These are phyloP conservation scores for Drosophila conformis DNA, from an alignment of 2,888 invertebrate species.

Conservation along the genomic window DNA sequence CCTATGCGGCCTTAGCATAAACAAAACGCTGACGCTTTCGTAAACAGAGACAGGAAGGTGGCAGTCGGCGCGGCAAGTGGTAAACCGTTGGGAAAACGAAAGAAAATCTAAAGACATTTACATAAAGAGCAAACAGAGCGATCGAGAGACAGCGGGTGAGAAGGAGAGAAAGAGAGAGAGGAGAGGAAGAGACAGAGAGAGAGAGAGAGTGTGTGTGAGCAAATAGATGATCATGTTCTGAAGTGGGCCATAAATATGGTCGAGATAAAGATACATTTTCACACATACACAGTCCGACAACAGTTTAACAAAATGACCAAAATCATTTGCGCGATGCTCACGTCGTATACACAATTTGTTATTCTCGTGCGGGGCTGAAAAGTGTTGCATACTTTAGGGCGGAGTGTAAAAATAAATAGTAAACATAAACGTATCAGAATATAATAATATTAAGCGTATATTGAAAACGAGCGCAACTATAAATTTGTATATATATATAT, in stretches of 20 bases:
- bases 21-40: conserved; percentile 71
- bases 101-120: conserved; percentile 16
- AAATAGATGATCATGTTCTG: conserved; percentile 23
- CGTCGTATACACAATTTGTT: conserved; percentile 72
- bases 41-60: conserved; percentile 68
- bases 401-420: conserved; percentile 17
- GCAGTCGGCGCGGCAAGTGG: conserved; percentile 40
- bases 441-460: conserved; percentile 32
- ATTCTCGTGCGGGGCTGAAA: conserved; percentile 1
- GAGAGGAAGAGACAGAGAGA: not conserved
- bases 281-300: conserved; percentile 6
- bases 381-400: conserved; percentile 72
- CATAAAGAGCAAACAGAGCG: conserved; percentile 32
- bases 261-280: conserved; percentile 42
- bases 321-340: conserved; percentile 47
- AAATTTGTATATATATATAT: conserved; percentile 8
- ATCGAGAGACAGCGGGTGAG: conserved; percentile 10
- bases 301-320: conserved; percentile 42
- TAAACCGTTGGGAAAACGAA: not conserved
- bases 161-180: not conserved
- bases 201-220: not conserved
- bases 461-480: conserved; percentile 39
- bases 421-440: conserved; percentile 34
- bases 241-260: conserved; percentile 65
- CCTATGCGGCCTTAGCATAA: conserved; percentile 57